phyloP scores from a whole-genome alignment of 2,797 vertebrate genomes.

The Danio choprae region DNA sequence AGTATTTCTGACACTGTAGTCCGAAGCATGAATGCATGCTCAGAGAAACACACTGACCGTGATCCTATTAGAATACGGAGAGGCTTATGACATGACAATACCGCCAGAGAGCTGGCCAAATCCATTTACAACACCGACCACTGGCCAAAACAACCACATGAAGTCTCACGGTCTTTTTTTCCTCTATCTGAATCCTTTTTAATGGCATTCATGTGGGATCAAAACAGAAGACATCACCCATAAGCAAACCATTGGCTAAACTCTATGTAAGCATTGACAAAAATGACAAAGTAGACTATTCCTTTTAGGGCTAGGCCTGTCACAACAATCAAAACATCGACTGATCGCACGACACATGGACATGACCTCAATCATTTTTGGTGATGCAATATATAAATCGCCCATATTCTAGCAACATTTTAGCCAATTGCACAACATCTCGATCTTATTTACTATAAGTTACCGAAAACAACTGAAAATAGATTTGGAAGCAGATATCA shows the following conservation, averaged over 20 bases:
- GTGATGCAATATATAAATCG: too few species aligned
- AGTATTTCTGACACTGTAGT: slow-evolving; percentile 33
- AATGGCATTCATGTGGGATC: not conserved
- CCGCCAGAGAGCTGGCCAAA: slow-evolving; percentile 25
- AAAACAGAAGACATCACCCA: not conserved
- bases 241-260: not conserved
- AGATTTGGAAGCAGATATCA: too few species aligned
- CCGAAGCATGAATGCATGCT: slow-evolving; percentile 21
- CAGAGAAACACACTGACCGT: slow-evolving; percentile 4
- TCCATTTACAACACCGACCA: slow-evolving; percentile 32
- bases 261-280: not conserved
- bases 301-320: too few species aligned
- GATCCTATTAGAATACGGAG: slow-evolving; percentile 50
- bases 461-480: too few species aligned
- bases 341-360: too few species aligned
- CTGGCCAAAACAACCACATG: slow-evolving; percentile 21
- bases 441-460: too few species aligned
- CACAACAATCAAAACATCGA: too few species aligned
- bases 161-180: too few species aligned
- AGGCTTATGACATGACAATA: slow-evolving; percentile 43
- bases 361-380: too few species aligned
- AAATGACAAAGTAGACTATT: not conserved
- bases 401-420: too few species aligned
- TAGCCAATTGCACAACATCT: too few species aligned
- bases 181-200: not conserved